Conservation (phyloP, 2,888 invertebrate genomes). For the Papilio protenor region DNA sequence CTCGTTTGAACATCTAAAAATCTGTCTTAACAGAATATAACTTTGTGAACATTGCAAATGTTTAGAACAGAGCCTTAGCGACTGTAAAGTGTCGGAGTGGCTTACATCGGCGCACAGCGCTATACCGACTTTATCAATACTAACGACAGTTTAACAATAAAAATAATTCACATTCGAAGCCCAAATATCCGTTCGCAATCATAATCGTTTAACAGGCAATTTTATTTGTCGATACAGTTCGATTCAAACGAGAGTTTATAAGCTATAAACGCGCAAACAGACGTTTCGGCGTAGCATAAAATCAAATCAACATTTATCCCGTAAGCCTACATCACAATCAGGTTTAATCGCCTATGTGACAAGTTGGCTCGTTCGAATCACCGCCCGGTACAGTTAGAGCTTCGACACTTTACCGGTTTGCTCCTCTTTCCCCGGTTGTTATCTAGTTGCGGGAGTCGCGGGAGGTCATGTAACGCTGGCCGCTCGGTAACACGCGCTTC, state of each 20-base stretch:
- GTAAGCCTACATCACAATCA: conserved; percentile 83
- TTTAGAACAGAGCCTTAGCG: conserved; percentile 10
- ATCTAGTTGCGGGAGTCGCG: conserved; percentile 51
- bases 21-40: no score
- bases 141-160: conserved; percentile 56
- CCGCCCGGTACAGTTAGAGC: conserved; percentile 51
- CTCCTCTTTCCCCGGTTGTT: conserved; percentile 42
- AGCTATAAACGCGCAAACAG: conserved; percentile 82
- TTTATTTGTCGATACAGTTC: conserved; percentile 79
- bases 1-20: no score
- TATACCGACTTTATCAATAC: conserved; percentile 47
- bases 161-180: conserved; percentile 68
- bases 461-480: conserved; percentile 57
- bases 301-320: conserved; percentile 85
- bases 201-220: conserved; percentile 79
- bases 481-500: conserved; percentile 68
- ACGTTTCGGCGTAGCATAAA: conserved; percentile 83
- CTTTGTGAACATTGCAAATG: neutral
- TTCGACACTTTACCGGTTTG: conserved; percentile 29
- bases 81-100: conserved; percentile 1
- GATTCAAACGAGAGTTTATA: conserved; percentile 80
- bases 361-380: conserved; percentile 72
- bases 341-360: conserved; percentile 83
- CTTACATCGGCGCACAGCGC: neutral
- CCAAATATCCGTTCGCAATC: conserved; percentile 70